Percentiles rank a stretch among this genome's conserved stretches.
Conservation (phyloP, 2,888 invertebrate species). For the Meandrusa payeni region DNA sequence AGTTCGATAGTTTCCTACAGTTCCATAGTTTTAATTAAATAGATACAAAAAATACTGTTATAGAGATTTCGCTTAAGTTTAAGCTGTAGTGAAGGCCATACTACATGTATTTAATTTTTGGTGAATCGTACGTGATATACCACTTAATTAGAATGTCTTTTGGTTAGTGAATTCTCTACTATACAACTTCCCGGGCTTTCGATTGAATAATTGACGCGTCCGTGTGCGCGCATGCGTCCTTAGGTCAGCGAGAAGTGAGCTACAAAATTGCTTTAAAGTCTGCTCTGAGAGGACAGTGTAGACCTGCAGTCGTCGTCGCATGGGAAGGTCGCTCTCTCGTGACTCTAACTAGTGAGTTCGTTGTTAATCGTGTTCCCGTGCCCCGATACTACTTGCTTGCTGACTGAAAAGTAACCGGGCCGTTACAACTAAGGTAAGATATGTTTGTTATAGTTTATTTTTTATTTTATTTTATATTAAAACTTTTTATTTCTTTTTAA, state of each 20-base stretch:
- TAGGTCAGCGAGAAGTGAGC: constrained; percentile 53
- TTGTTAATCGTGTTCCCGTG: constrained; percentile 23
- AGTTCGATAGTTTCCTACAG: too few species aligned
- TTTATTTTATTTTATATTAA: background rate
- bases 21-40: too few species aligned
- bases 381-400: constrained; percentile 4
- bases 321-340: constrained; percentile 19
- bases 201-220: constrained; percentile 58
- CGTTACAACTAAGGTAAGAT: constrained; percentile 25
- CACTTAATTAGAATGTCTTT: background rate
- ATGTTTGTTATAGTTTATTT: too few species aligned
- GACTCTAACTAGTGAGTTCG: constrained; percentile 21
- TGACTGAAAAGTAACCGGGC: constrained; percentile 17
- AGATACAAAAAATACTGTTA: too few species aligned
- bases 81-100: too few species aligned
- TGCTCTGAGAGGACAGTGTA: constrained; percentile 24
- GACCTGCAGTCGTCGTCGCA: constrained; percentile 29
- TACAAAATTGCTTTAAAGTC: constrained; percentile 29
- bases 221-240: constrained; percentile 60
- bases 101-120: too few species aligned
- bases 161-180: constrained; percentile 23
- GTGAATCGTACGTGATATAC: background rate
- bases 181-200: constrained; percentile 42
- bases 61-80: too few species aligned
- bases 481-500: constrained; percentile 9